These are phyloP conservation scores for Chinchilla lanigera DNA, from an alignment of 2,113 vertebrate genomes.

Conservation along the genomic window DNA sequence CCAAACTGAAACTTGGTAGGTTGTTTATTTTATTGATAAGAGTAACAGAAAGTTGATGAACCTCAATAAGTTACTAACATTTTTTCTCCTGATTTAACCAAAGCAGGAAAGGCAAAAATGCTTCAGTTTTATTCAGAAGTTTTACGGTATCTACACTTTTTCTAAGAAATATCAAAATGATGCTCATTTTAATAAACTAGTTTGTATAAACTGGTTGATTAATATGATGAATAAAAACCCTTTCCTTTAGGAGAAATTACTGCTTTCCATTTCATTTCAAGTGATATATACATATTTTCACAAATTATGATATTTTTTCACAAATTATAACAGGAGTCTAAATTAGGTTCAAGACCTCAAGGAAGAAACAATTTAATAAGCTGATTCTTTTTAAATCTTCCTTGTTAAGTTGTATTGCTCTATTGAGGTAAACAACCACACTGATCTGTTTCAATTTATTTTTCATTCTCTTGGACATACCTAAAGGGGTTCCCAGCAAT, in stretches of 20 bases:
- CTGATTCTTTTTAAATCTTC: background rate
- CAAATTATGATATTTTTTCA: background rate
- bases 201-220: background rate
- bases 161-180: background rate
- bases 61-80: background rate
- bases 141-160: background rate
- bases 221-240: background rate
- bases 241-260: background rate
- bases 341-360: background rate
- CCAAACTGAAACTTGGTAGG: background rate
- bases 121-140: background rate
- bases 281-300: background rate
- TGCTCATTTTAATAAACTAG: background rate
- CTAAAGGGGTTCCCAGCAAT: background rate
- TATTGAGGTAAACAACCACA: conserved; percentile 26
- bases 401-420: background rate
- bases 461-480: background rate
- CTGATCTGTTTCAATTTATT: background rate
- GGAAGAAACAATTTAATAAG: background rate
- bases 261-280: background rate
- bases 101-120: background rate
- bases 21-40: background rate
- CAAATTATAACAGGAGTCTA: background rate
- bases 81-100: background rate
- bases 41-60: background rate